Base-by-base conservation (phyloP, 2,797 vertebrate genomes). In the Coluber constrictor region DNA sequence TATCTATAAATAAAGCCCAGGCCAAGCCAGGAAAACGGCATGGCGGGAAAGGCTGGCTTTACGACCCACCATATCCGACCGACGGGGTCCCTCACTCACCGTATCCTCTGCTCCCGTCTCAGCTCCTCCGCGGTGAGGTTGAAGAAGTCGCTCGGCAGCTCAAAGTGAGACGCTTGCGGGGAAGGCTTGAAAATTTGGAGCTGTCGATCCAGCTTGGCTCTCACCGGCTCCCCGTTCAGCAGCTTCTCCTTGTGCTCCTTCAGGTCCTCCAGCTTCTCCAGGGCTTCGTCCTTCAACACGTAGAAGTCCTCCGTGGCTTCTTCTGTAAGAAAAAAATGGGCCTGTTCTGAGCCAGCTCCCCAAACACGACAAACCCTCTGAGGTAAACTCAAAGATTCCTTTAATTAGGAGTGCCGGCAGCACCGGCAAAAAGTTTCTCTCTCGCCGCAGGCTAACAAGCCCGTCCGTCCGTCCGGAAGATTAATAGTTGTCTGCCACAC, bases 121-220 rank as follows among this genome's bases (percentile, higher is more conserved):
- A 99, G 96, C 97, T 99, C 99, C 74, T 99, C 99, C 0, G 97
- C 97, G 0, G 98, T 98, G 88, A 99, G 98, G 96, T 95, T 99
- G 97, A 99, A 99, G 95, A 99, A 99, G 57, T 99, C 99, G 0
- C 93, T 89, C 0, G 99, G 99, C 93, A 99, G 98, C 95, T 99
- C 98, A 0, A 99, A 99, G 70, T 93, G 97, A 0, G 98, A 97
- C 16, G 98, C 99, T 10, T 98, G 96, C 0, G 97, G 89, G 0
- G 99, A 99, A 0, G 98, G 96, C 86, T 94, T 97, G 96, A 99
- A 99, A 0, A 98, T 89, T 0, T 98, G 97, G 20, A 96, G 96
- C 97, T 99, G 99, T 3, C 98, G 97, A 94, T 99, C 98, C 96
- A 99, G 97, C 93, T 95, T 98, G 3, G 98, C 98, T 91, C 98